These are phyloP conservation scores for Musca domestica DNA, from an alignment of 1,140 invertebrate species.

Conservation along the genomic window DNA sequence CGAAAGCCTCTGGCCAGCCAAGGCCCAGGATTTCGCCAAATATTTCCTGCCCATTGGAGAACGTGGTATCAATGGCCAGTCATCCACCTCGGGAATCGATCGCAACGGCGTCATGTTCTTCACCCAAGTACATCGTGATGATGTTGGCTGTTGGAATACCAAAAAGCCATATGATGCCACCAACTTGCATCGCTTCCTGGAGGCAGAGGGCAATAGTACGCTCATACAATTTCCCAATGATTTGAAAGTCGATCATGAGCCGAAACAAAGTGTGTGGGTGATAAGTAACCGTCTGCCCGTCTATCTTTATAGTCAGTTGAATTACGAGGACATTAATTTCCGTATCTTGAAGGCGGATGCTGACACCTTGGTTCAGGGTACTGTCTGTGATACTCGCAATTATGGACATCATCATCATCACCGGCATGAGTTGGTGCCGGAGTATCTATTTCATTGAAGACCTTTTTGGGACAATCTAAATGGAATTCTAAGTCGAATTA, in stretches of 20 bases:
- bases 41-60: conserved; percentile 65
- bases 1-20: conserved; percentile 57
- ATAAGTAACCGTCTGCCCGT: conserved; percentile 72
- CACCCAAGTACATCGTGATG: conserved; percentile 71
- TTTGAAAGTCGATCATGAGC: conserved; percentile 69
- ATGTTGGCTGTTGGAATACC: conserved; percentile 77
- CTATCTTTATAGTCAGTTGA: conserved; percentile 67
- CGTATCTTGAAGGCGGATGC: conserved; percentile 65
- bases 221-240: conserved; percentile 77
- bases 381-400: conserved; percentile 65
- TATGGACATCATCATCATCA: too few species aligned
- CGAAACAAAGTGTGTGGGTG: conserved; percentile 69
- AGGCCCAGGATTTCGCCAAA: conserved; percentile 53
- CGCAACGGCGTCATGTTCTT: conserved; percentile 73
- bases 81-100: conserved; percentile 70
- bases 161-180: conserved; percentile 65
- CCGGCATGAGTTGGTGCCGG: too few species aligned
- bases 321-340: conserved; percentile 69
- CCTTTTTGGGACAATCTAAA: too few species aligned
- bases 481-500: too few species aligned
- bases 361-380: conserved; percentile 61
- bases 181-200: conserved; percentile 62
- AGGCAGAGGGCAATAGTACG: conserved; percentile 47
- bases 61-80: conserved; percentile 63
- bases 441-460: too few species aligned